Conservation (phyloP, 92 coral and sea anemone species). For the Isaurus tuberculatus region DNA sequence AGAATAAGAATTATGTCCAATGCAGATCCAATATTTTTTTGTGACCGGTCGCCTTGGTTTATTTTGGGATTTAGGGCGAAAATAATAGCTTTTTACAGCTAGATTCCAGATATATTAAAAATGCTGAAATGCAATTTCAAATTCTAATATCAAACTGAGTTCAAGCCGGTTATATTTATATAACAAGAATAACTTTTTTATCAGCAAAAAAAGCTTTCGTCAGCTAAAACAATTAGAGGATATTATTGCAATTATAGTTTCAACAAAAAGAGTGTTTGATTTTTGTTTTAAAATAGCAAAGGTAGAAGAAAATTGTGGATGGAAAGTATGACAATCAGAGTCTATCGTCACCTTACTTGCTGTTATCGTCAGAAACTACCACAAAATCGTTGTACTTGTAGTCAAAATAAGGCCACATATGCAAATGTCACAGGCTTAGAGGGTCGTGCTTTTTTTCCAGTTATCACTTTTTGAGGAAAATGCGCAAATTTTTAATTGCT, state of each 20-base stretch:
- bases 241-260: too few relatives aligned
- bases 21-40: neutral
- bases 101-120: neutral
- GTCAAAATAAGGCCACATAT: neutral
- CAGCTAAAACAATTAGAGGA: neutral
- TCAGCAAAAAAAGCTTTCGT: neutral
- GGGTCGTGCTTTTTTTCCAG: too few relatives aligned
- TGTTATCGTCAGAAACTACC: neutral
- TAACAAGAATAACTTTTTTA: neutral
- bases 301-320: neutral
- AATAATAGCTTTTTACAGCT: neutral
- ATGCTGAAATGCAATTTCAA: neutral
- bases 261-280: neutral
- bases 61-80: neutral
- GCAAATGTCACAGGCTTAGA: neutral
- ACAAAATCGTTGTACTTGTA: neutral
- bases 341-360: conserved; percentile 2
- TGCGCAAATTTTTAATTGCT: neutral
- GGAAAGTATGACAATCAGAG: neutral
- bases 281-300: neutral
- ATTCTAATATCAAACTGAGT: neutral
- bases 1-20: neutral
- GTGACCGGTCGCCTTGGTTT: neutral
- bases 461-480: neutral
- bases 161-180: neutral